These are phyloP conservation scores for Rhipidura dahli DNA, from an alignment of 2,113 vertebrate species.

Conservation along the genomic window DNA sequence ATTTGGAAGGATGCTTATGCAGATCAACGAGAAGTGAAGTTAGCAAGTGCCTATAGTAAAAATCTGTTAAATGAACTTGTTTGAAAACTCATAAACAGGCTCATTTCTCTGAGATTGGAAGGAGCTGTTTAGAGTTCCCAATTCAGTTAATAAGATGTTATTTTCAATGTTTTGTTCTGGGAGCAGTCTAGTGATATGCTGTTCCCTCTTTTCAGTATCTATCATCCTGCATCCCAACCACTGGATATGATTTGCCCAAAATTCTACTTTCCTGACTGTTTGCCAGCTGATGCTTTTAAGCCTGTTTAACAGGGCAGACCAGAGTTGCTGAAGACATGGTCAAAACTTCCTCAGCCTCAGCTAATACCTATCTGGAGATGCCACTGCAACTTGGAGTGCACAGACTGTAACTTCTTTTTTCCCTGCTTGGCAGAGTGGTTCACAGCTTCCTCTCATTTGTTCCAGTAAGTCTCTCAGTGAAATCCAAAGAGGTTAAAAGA, in stretches of 20 bases:
- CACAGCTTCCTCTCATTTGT: background rate
- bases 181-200: background rate
- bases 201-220: background rate
- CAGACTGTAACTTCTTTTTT: background rate
- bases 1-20: background rate
- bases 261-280: background rate
- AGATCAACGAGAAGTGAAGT: slow-evolving; percentile 19
- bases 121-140: background rate
- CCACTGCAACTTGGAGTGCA: background rate
- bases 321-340: background rate
- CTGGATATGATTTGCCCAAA: background rate
- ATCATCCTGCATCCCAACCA: accelerated
- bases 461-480: background rate
- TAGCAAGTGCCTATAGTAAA: slow-evolving; percentile 8
- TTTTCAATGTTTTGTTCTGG: background rate
- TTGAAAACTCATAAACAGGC: background rate
- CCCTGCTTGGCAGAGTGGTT: background rate
- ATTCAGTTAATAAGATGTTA: background rate
- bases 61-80: background rate
- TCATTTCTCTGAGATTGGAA: background rate
- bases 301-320: background rate
- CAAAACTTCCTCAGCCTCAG: background rate
- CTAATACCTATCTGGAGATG: background rate
- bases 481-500: background rate
- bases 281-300: background rate